These are phyloP conservation scores for Penelope pileata DNA, from an alignment of 2,113 vertebrate species.

Conservation along the genomic window DNA sequence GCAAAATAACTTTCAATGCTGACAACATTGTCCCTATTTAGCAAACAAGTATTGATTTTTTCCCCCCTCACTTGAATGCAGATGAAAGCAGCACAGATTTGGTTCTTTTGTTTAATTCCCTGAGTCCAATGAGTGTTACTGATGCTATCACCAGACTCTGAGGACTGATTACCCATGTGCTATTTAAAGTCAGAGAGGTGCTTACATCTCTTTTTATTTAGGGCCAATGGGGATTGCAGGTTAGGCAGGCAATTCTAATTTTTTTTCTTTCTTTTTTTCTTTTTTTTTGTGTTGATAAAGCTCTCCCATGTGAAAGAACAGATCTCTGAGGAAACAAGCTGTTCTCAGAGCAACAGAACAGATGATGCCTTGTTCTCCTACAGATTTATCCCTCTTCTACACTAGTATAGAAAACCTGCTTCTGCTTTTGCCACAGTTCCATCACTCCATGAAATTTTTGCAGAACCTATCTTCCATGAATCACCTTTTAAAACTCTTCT, in stretches of 20 bases:
- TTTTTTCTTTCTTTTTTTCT: not conserved
- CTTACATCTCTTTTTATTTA: not conserved
- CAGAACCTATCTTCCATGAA: not conserved
- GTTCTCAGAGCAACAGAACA: constrained; percentile 37
- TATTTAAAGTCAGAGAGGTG: constrained; percentile 43
- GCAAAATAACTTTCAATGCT: constrained; percentile 23
- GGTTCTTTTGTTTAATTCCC: constrained; percentile 17
- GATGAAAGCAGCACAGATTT: constrained; percentile 35
- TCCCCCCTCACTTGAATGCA: not conserved
- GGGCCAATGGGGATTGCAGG: not conserved
- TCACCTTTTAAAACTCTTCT: not conserved
- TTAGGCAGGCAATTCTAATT: not conserved
- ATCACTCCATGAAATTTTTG: not conserved
- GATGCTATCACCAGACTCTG: not conserved
- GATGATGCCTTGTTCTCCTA: constrained; percentile 7
- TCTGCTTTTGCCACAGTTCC: not conserved
- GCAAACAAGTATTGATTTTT: constrained; percentile 54
- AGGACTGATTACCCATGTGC: not conserved
- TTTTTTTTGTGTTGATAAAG: not conserved
- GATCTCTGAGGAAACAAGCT: constrained; percentile 41
- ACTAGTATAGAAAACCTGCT: not conserved
- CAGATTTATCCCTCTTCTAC: constrained; percentile 2
- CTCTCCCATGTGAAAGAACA: not conserved
- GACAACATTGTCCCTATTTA: constrained; percentile 29
- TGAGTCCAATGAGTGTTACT: constrained; percentile 9